These are phyloP conservation scores for Styela plicata DNA, from an alignment of 23 tunicate genomes.

Conservation along the genomic window DNA sequence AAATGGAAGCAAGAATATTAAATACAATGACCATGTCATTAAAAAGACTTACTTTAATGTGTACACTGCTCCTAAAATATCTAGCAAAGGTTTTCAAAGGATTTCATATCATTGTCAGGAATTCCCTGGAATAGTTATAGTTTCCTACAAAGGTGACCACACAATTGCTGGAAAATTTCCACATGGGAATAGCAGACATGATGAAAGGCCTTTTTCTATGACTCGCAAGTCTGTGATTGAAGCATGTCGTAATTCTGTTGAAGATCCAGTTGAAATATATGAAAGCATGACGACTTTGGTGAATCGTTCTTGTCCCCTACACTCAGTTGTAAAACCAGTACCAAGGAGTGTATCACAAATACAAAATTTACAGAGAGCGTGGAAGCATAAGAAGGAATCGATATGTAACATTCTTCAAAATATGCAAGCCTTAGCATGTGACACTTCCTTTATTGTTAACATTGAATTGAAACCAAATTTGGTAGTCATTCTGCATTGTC, in stretches of 20 bases:
- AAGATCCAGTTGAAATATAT: neutral
- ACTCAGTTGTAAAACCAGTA: neutral
- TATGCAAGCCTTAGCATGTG: neutral
- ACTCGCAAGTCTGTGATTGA: neutral
- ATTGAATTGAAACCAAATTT: neutral
- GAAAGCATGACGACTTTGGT: neutral
- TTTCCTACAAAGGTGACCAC: neutral
- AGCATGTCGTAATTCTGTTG: neutral
- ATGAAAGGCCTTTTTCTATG: neutral
- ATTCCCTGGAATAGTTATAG: neutral
- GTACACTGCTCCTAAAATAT: neutral
- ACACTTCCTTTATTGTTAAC: neutral
- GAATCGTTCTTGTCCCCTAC: neutral
- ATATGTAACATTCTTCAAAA: neutral
- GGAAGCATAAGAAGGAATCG: neutral
- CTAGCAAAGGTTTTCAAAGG: neutral
- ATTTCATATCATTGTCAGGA: neutral
- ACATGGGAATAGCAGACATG: neutral
- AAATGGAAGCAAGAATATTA: neutral
- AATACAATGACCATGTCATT: neutral
- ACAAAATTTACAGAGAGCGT: neutral
- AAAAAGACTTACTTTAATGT: neutral
- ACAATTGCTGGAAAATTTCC: neutral
- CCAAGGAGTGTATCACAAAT: neutral
- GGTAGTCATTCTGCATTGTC: neutral